Evolutionary conservation across 2,888 invertebrate genomes (phyloP).

Genomic region (Cepaea hortensis): DNA sequence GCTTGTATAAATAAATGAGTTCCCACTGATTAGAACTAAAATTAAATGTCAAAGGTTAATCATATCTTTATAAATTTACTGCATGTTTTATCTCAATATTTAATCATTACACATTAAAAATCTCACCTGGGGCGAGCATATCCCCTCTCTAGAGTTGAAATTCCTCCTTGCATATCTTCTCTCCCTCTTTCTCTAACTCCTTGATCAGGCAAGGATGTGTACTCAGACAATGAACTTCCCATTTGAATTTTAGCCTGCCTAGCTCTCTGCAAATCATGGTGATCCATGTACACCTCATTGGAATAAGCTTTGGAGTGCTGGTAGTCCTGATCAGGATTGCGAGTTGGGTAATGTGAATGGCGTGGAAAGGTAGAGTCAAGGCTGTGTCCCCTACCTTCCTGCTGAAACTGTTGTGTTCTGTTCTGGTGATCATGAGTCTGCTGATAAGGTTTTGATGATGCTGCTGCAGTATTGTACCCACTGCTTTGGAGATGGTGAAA

Average conservation of each 20-base stretch:
- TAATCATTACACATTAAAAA: not conserved
- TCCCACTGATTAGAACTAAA: no score
- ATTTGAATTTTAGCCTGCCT: not conserved
- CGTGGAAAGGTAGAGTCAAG: slow-evolving; percentile 19
- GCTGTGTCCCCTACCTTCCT: slow-evolving; percentile 25
- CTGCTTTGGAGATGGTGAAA: not conserved
- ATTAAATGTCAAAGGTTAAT: no score
- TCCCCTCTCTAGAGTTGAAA: slow-evolving; percentile 34
- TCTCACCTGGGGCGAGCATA: slow-evolving; percentile 55
- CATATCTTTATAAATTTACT: no score
- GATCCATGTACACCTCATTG: slow-evolving; percentile 73
- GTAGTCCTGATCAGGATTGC: not conserved
- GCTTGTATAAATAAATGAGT: no score
- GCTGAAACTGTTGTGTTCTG: slow-evolving; percentile 19
- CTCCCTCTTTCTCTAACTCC: slow-evolving; percentile 3
- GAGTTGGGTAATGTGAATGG: not conserved
- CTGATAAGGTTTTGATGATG: not conserved
- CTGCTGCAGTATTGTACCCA: not conserved
- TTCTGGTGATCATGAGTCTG: slow-evolving; percentile 8
- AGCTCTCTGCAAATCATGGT: slow-evolving; percentile 60
- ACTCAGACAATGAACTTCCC: not conserved
- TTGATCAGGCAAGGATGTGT: not conserved
- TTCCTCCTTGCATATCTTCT: slow-evolving; percentile 29
- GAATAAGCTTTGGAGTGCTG: slow-evolving; percentile 58
- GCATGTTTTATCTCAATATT: no score